A percentile compares a stretch with the other conserved stretches of the same genome.
These are phyloP conservation scores for Aurelia sp. DNA, from an alignment of 30 jellyfish, hydroid and myxozoan genomes.

Conservation along the genomic window DNA sequence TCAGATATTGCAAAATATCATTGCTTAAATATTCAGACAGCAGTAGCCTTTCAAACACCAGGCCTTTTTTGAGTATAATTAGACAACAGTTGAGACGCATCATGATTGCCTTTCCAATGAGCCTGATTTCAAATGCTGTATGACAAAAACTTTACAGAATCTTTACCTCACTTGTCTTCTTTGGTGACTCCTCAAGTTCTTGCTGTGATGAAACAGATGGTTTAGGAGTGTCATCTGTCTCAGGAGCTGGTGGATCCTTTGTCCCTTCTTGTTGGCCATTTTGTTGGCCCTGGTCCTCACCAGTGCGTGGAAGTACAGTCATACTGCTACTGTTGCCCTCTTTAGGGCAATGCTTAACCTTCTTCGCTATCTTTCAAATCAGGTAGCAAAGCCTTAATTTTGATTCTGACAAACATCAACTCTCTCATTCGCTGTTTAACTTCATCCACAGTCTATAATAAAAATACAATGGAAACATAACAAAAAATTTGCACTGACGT, in stretches of 20 bases:
- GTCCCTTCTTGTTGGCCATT: conserved; percentile 41
- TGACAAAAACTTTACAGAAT: neutral
- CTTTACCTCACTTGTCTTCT: conserved; percentile 15
- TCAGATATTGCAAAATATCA: no score
- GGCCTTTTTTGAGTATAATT: no score
- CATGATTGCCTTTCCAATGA: no score
- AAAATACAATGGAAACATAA: neutral
- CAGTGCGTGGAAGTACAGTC: conserved; percentile 89
- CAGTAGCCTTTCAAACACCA: no score
- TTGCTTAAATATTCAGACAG: no score
- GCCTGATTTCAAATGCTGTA: no score
- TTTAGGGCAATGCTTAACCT: conserved; percentile 90
- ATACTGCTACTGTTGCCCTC: conserved; percentile 79
- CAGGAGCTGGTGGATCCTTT: conserved; percentile 21
- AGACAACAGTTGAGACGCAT: no score
- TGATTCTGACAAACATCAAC: conserved; percentile 26
- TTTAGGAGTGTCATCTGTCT: neutral
- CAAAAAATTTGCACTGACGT: no score
- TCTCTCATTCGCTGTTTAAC: neutral
- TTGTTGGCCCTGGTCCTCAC: conserved; percentile 61
- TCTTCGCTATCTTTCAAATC: conserved; percentile 90
- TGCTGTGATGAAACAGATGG: conserved; percentile 10
- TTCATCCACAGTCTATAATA: conserved; percentile 3
- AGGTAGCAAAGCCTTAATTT: conserved; percentile 9
- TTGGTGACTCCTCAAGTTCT: conserved; percentile 48